Evolutionary conservation across 2,797 vertebrate genomes (phyloP), one percentile per base, ranked within the genome.

Genomic region (Myotis findleyi): DNA sequence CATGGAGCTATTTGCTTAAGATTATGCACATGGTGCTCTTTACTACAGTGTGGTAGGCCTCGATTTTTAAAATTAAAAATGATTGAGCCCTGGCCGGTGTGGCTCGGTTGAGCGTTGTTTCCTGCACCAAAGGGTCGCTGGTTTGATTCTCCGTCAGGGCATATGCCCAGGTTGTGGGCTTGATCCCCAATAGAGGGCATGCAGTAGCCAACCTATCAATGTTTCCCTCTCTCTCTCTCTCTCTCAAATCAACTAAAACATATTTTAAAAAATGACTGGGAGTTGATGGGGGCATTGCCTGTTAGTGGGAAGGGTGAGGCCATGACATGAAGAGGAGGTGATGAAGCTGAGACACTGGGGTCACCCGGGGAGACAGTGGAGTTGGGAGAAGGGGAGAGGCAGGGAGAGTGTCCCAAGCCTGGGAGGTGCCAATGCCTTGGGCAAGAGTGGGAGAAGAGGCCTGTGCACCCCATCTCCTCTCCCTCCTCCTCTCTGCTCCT

Each of bases 1-100:
- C 36, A 0, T 5, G 3, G 6, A 11, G 7, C 59, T 13, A 0
- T 13, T 7, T 1, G 12, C 30, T 10, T 41, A 13, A 27, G 11
- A 21, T 36, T 3, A 14, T 8, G 14, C 51, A 3, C 21, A 1
- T 18, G 1, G 7, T 5, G 11, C 10, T 30, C 33, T 53, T 66
- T n/a, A 38, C 79, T 57, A 13, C 36, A 25, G 23, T 0, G 0
- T 41, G 72, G 30, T 18, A 69, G 64, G 23, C n/a, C 66, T 90
- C 68, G 1, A 38, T 51, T 30, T 73, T 51, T 20, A 20, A 36
- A 80, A 30, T 47, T 6, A 30, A 55, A 76, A 55, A 33, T 33
- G 12, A 4, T 18, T 30, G 72, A 51, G 72, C 17, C n/a, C n/a
- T 33, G 64, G 27, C 59, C 6, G 12, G 59, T 30, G 27, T 30